These are phyloP conservation scores for Copidosoma aretas DNA, from an alignment of 2,888 invertebrate genomes.

Conservation along the genomic window DNA sequence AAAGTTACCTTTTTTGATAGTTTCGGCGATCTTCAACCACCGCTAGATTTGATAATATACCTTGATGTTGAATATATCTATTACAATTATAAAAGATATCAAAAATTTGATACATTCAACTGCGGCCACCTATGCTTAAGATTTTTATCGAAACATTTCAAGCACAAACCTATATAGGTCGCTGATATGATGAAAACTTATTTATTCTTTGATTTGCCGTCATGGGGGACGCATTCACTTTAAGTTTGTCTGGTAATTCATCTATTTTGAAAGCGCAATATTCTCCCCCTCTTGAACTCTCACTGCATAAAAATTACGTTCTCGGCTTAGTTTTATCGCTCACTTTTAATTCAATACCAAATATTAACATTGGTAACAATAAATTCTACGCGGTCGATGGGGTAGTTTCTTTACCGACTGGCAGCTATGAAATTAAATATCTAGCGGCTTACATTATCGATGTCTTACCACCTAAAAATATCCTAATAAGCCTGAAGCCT, in stretches of 20 bases:
- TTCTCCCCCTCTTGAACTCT: slow-evolving; percentile 49
- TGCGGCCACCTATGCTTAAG: too few species aligned
- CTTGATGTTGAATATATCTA: too few species aligned
- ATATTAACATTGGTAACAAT: slow-evolving; percentile 29
- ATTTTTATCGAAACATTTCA: too few species aligned
- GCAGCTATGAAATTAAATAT: slow-evolving; percentile 9
- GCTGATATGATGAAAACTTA: too few species aligned
- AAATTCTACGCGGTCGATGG: slow-evolving; percentile 22
- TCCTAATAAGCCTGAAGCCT: slow-evolving; percentile 23
- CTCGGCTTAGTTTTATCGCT: slow-evolving; percentile 30
- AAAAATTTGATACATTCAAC: too few species aligned
- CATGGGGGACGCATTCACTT: slow-evolving; percentile 37
- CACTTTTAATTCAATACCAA: slow-evolving; percentile 38
- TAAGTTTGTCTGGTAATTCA: neutral
- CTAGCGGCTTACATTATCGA: slow-evolving; percentile 31
- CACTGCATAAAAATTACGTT: slow-evolving; percentile 20
- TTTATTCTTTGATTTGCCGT: neutral
- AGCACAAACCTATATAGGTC: too few species aligned
- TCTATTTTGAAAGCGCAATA: slow-evolving; percentile 45
- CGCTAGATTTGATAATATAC: too few species aligned
- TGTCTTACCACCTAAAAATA: slow-evolving; percentile 13
- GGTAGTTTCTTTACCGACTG: slow-evolving; percentile 21
- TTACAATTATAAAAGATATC: too few species aligned
- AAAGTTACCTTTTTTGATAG: too few species aligned
- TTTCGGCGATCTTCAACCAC: too few species aligned